Conservation (phyloP, 1,140 invertebrate genomes). For the Drosophila burlai region DNA sequence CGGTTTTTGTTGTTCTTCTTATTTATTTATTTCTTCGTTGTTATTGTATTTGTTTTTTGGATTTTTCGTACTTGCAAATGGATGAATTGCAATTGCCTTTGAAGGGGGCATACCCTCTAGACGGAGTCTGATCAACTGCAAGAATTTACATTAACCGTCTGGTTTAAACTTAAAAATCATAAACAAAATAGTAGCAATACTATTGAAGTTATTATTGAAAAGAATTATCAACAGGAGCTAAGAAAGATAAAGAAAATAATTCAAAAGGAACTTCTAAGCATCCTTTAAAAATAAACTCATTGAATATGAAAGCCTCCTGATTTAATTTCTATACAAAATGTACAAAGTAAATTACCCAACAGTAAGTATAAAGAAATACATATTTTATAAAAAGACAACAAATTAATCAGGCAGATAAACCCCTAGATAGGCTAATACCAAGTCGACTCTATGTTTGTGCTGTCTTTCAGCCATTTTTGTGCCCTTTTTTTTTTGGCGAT, state of each 20-base stretch:
- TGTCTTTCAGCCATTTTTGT: neutral
- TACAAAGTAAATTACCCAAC: too few species aligned
- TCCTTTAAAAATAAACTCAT: too few species aligned
- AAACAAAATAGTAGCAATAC: too few species aligned
- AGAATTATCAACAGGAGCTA: neutral
- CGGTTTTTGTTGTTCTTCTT: constrained; percentile 24
- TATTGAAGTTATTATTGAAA: too few species aligned
- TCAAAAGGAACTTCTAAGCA: neutral
- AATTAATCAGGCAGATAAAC: neutral
- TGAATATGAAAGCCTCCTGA: too few species aligned
- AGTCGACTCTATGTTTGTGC: neutral
- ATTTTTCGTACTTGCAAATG: constrained; percentile 4
- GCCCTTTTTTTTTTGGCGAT: constrained; percentile 51
- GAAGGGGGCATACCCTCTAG: constrained; percentile 15
- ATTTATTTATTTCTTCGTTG: constrained; percentile 19
- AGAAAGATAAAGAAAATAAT: neutral
- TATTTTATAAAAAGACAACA: neutral
- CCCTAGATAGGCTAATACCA: neutral
- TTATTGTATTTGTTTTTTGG: neutral
- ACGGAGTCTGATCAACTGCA: constrained; percentile 1
- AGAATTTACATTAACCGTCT: neutral
- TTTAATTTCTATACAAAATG: too few species aligned
- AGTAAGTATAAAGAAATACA: too few species aligned
- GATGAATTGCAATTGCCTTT: constrained; percentile 63
- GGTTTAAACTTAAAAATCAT: neutral